These are phyloP conservation scores for Crenuchus spilurus DNA, from an alignment of 2,797 vertebrate genomes.

Conservation along the genomic window DNA sequence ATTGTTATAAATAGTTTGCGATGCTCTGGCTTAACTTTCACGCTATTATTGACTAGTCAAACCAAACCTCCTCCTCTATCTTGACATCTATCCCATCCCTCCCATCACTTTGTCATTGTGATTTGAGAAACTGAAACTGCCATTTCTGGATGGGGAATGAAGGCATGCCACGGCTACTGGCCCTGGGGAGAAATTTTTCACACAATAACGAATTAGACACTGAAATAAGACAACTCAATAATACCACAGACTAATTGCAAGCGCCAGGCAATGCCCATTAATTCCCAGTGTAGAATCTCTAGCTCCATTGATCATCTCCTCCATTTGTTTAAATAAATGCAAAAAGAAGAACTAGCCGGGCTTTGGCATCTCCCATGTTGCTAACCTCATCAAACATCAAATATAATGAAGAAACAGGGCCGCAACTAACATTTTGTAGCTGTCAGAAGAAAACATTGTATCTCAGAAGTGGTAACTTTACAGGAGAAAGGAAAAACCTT, in stretches of 20 bases:
- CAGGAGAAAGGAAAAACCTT: no score
- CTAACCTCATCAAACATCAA: conserved; percentile 57
- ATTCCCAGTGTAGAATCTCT: conserved; percentile 69
- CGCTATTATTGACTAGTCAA: conserved; percentile 43
- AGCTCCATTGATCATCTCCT: conserved; percentile 71
- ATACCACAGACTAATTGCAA: conserved; percentile 72
- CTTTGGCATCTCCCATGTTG: conserved; percentile 45
- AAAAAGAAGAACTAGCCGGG: conserved; percentile 57
- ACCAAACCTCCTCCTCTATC: conserved; percentile 31
- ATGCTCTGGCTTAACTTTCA: conserved; percentile 29
- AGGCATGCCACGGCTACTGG: conserved; percentile 59
- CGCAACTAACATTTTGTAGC: not conserved
- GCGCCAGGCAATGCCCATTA: conserved; percentile 70
- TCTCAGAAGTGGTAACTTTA: no score
- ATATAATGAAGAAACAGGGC: conserved; percentile 23
- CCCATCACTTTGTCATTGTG: conserved; percentile 22
- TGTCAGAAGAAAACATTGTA: no score
- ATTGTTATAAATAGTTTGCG: conserved; percentile 40
- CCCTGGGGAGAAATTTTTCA: conserved; percentile 69
- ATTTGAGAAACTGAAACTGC: conserved; percentile 18
- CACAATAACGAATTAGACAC: conserved; percentile 78
- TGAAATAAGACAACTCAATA: conserved; percentile 79
- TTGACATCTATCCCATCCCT: conserved; percentile 18
- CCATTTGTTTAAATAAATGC: conserved; percentile 71
- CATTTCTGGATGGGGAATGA: conserved; percentile 9